phyloP scores from a whole-genome alignment of 2,113 vertebrate genomes.

The Solea senegalensis region DNA sequence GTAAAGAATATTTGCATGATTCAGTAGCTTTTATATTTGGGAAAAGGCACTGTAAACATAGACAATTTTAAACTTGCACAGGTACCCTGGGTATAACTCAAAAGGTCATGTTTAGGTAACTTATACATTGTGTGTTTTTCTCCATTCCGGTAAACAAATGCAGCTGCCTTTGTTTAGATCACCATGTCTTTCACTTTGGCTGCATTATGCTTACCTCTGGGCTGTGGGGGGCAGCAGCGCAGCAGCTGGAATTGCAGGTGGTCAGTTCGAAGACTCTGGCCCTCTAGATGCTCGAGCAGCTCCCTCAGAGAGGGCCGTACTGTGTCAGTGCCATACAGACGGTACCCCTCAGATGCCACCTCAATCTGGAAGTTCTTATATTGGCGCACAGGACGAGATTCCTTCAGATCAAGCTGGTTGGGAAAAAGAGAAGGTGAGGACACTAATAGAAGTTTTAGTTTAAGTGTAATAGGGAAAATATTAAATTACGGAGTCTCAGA shows the following conservation, averaged over 20 bases:
- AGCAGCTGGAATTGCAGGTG: slow-evolving; percentile 92
- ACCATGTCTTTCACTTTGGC: background rate
- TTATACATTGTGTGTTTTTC: too few species aligned
- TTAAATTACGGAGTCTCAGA: too few species aligned
- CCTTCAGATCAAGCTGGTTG: slow-evolving; percentile 57
- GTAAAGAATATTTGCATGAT: too few species aligned
- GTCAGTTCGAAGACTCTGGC: slow-evolving; percentile 92
- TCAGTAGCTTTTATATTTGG: too few species aligned
- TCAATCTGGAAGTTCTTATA: slow-evolving; percentile 99
- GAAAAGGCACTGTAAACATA: too few species aligned
- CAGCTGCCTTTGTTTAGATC: background rate
- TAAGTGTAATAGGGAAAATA: background rate
- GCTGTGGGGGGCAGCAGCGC: slow-evolving; percentile 94
- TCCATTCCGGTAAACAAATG: too few species aligned
- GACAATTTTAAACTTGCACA: too few species aligned
- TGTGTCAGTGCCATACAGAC: slow-evolving; percentile 86
- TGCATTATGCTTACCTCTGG: slow-evolving; percentile 82
- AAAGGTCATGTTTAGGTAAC: too few species aligned
- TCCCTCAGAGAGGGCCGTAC: slow-evolving; percentile 84
- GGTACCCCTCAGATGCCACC: slow-evolving; percentile 81
- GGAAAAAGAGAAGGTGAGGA: background rate
- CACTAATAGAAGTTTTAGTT: background rate
- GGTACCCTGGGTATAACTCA: too few species aligned
- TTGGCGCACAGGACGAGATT: slow-evolving; percentile 76
- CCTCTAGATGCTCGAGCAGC: slow-evolving; percentile 91